A percentile compares a stretch with the other conserved stretches of the same genome.
These are phyloP conservation scores for Dasypogon diadema DNA, from an alignment of 2,888 invertebrate genomes.

Conservation along the genomic window DNA sequence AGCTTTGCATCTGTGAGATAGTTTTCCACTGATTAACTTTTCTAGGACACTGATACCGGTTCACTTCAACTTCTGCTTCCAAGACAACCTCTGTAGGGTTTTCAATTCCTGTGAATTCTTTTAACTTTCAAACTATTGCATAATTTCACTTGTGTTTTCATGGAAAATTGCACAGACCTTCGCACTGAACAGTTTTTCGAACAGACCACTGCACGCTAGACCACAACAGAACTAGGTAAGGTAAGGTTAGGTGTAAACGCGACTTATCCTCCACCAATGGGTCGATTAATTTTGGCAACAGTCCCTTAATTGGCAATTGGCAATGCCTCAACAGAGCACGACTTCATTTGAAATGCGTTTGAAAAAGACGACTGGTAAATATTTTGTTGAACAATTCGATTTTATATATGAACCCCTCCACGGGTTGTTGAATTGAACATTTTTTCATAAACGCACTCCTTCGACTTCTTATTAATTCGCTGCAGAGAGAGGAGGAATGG, in stretches of 20 bases:
- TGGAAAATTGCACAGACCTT: constrained; percentile 29
- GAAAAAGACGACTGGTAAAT: constrained; percentile 59
- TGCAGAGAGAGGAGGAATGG: constrained; percentile 38
- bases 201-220: constrained; percentile 8
- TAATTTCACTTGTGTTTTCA: constrained; percentile 27
- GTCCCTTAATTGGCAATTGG: not conserved
- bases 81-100: not conserved
- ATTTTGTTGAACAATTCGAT: constrained; percentile 57
- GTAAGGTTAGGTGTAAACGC: not conserved
- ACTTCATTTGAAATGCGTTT: constrained; percentile 59
- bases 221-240: not conserved
- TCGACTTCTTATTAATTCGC: constrained; percentile 23
- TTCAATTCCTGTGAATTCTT: not conserved
- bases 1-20: not conserved
- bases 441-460: constrained; percentile 44
- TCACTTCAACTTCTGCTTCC: constrained; percentile 12
- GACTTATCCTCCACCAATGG: not conserved
- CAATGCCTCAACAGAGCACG: constrained; percentile 55
- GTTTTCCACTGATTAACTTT: not conserved
- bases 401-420: constrained; percentile 59
- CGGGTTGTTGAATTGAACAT: constrained; percentile 25
- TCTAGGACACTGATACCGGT: constrained; percentile 1
- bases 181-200: constrained; percentile 30
- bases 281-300: constrained; percentile 8
- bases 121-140: constrained; percentile 44